Conservation (phyloP, 2,797 vertebrate genomes). For the Sternotherus odoratus region DNA sequence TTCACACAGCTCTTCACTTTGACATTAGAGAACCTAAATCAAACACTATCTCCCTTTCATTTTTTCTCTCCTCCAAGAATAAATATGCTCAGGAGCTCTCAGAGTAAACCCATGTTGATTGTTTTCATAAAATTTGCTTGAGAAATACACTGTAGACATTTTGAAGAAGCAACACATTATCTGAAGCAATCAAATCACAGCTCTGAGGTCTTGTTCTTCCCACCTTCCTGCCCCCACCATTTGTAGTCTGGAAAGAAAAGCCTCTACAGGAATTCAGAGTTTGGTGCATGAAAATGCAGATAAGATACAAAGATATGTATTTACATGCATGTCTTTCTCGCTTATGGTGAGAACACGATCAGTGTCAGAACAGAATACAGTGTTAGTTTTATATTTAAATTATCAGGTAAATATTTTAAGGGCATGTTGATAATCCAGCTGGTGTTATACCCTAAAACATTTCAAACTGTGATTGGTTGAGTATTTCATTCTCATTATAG, state of each 20-base stretch:
- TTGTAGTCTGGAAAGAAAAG: neutral
- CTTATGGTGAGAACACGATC: neutral
- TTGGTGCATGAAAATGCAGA: neutral
- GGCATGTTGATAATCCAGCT: neutral
- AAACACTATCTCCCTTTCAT: neutral
- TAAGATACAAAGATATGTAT: neutral
- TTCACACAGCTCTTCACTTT: neutral
- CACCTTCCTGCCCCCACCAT: neutral
- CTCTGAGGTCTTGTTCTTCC: neutral
- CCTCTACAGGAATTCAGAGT: neutral
- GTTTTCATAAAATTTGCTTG: neutral
- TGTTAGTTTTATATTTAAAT: neutral
- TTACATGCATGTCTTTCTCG: neutral
- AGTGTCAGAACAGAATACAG: neutral
- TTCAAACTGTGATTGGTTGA: neutral
- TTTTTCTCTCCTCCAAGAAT: neutral
- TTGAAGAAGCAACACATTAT: rapidly evolving
- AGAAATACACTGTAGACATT: rapidly evolving
- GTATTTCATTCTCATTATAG: too few relatives aligned
- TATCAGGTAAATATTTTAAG: neutral
- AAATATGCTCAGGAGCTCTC: neutral
- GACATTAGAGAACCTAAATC: neutral
- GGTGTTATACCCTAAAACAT: neutral
- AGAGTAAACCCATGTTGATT: neutral
- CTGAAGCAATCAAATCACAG: neutral